Base-by-base conservation (phyloP, 2,797 vertebrate genomes). In the Lagorchestes hirsutus region DNA sequence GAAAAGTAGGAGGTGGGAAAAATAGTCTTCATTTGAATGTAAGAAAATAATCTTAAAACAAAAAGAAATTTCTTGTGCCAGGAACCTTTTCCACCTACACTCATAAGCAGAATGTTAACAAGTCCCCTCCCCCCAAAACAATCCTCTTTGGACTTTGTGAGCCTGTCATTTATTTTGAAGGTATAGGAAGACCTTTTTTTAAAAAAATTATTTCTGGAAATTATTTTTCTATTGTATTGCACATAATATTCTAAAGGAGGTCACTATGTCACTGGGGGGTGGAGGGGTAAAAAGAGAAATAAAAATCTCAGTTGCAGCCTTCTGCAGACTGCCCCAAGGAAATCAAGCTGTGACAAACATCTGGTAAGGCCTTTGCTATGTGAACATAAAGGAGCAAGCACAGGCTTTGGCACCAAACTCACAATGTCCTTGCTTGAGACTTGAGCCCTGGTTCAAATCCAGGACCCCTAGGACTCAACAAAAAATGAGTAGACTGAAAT, bases 1-100 rank as follows among this genome's bases (percentile, higher is more conserved):
- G 91, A 96, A 55, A 92, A 29, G 97, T 97, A 92, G 97, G 97
- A 96, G 96, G 97, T 97, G 62, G 94, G 96, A 93, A 97, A 97
- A 97, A 98, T 96, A 98, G 97, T 95, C 90, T 93, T 91, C 92
- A 93, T 95, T 90, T 90, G 94, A 97, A 91, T 94, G 67, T 54
- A 56, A 95, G 95, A 90, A 96, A 97, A 97, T 91, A 93, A 95
- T 94, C 90, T 92, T 55, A 52, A 93, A 40, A 54, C 54, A 1
- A 54, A 54, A 95, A 96, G 55, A 90, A 12, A 59, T 91, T 93
- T 46, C 94, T 95, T 97, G 11, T 97, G 90, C 92, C 59, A 96
- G 95, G 82, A 54, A 97, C 97, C 96, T 97, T 97, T 95, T 57
- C 97, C 94, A 96, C 97, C 93, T 96, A 96, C 93, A 92, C 90